Evolutionary conservation across 2,888 invertebrate species (phyloP).

Genomic region (Apomyelois bistriatella): DNA sequence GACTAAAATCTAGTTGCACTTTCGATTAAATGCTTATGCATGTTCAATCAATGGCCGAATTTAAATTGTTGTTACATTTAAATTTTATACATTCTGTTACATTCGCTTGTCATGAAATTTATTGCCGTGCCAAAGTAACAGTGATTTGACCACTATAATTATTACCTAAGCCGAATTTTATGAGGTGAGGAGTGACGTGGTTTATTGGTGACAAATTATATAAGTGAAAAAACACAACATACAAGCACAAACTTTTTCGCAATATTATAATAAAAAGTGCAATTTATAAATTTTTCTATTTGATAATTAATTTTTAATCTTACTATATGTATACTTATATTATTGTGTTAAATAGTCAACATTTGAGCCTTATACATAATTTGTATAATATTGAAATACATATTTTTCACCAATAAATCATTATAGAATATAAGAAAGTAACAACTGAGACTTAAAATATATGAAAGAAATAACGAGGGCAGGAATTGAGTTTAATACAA

Average conservation of each 20-base stretch:
- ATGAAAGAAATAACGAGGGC: slow-evolving; percentile 2
- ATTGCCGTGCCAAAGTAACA: slow-evolving; percentile 55
- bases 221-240: too few relatives aligned
- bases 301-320: too few relatives aligned
- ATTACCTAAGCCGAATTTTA: slow-evolving; percentile 6
- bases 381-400: too few relatives aligned
- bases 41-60: slow-evolving; percentile 22
- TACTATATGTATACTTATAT: too few relatives aligned
- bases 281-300: too few relatives aligned
- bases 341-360: too few relatives aligned
- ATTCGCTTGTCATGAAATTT: slow-evolving; percentile 30
- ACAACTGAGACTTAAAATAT: not conserved
- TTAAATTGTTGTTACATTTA: slow-evolving; percentile 26
- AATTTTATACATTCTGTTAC: slow-evolving; percentile 21
- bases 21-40: slow-evolving; percentile 24
- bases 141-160: slow-evolving; percentile 35
- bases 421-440: not conserved
- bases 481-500: slow-evolving; percentile 21
- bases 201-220: not conserved
- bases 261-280: too few relatives aligned
- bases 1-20: slow-evolving; percentile 17
- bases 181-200: not conserved
- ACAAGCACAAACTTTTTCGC: too few relatives aligned
- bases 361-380: too few relatives aligned
- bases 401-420: slow-evolving; percentile 2